Base-by-base conservation (phyloP, 2,113 vertebrate species). In the Galeopterus variegatus region DNA sequence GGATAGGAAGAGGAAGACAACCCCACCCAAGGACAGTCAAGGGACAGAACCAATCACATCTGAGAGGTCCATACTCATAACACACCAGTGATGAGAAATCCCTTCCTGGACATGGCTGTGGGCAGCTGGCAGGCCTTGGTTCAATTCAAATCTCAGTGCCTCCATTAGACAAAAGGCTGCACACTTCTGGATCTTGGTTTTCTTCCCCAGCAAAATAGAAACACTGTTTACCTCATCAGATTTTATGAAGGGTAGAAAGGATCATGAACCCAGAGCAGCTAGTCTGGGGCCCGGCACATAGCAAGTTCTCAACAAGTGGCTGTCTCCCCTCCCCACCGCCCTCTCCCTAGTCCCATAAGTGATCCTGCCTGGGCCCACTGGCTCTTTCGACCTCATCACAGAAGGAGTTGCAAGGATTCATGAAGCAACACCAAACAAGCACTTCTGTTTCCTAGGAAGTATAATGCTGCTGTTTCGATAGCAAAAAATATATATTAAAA, bases 381-480 rank as follows among this genome's bases (percentile, higher is more conserved):
- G 12, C 67, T 89, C 50, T 26, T 50, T 90, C 13, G 0, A 7
- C 26, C 67, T 82, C n/a, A 5, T 93, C 72, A 64, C 13, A 48
- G 33, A 36, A 26, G 2, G 41, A 54, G 23, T 79, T 36, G 0
- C 56, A 1, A 94, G 84, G 73, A 94, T 96, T 97, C 85, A 95
- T 0, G 7, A 93, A 69, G 85, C 56, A 73, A 85, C 54, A 76
- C 81, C 67, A 72, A 48, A 19, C 60, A 64, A 90, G 36, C 41
- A 26, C 65, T 96, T 96, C 90, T 72, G 73, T 92, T 96, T 97
- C 88, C 62, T 77, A 17, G 64, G 67, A 96, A 92, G 56, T 45
- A 33, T 1, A 1, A 58, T 26, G 48, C 81, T 81, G 60, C 87
- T 96, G 77, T 91, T 93, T 62, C 58, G 77, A 97, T 8, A 94